These are phyloP conservation scores for Scartelaos histophorus DNA, from an alignment of 2,113 vertebrate genomes.

Conservation along the genomic window DNA sequence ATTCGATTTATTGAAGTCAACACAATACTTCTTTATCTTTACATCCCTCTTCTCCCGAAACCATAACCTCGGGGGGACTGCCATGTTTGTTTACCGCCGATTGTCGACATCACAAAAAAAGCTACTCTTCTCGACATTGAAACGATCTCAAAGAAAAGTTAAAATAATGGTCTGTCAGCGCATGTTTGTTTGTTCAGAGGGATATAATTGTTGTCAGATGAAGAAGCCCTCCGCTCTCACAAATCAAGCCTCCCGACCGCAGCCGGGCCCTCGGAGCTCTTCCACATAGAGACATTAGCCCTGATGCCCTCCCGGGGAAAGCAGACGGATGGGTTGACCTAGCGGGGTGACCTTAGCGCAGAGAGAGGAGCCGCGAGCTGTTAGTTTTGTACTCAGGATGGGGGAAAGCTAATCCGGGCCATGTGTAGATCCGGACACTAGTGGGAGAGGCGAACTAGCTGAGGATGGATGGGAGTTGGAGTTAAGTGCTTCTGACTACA, in stretches of 20 bases:
- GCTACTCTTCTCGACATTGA: slow-evolving; percentile 20
- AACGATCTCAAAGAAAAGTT: slow-evolving; percentile 38
- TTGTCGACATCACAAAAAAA: slow-evolving; percentile 31
- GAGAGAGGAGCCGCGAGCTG: slow-evolving; percentile 14
- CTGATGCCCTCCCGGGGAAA: slow-evolving; percentile 24
- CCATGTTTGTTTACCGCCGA: slow-evolving; percentile 50
- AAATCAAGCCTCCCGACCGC: slow-evolving; percentile 35
- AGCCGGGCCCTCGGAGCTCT: slow-evolving; percentile 34
- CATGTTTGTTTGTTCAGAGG: slow-evolving; percentile 57
- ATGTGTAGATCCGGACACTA: slow-evolving; percentile 29
- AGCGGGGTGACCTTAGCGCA: slow-evolving; percentile 21
- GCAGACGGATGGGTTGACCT: slow-evolving; percentile 36
- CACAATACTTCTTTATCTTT: neutral
- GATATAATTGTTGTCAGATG: slow-evolving; percentile 67
- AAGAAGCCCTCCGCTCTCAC: slow-evolving; percentile 40
- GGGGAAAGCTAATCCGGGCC: slow-evolving; percentile 27
- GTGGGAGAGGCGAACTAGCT: neutral
- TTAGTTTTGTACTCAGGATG: slow-evolving; percentile 12
- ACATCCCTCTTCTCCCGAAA: neutral
- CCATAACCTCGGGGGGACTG: slow-evolving; percentile 11
- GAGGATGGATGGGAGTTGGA: neutral
- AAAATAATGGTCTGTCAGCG: slow-evolving; percentile 61
- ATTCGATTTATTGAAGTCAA: neutral
- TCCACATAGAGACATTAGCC: slow-evolving; percentile 44
- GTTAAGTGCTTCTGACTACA: neutral